These are phyloP conservation scores for Paralvinella palmiformis DNA, from an alignment of 1,140 invertebrate species.

Conservation along the genomic window DNA sequence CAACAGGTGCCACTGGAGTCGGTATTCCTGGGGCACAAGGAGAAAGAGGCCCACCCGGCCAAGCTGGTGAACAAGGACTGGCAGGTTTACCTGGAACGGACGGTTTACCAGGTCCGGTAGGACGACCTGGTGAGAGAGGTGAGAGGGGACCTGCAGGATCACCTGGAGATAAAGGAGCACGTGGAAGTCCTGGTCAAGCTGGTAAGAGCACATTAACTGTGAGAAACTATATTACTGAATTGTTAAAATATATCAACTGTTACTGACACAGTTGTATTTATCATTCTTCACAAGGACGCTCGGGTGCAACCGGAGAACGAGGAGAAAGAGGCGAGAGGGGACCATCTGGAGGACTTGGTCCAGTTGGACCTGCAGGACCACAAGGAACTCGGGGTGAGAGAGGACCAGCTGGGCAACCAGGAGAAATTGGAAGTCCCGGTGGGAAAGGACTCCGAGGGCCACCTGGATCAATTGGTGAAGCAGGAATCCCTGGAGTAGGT, in stretches of 20 bases:
- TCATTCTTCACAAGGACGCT: conserved; percentile 54
- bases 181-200: conserved; percentile 4
- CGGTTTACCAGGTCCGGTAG: background rate
- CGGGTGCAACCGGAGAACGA: conserved; percentile 54
- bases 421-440: no score
- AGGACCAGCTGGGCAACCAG: no score
- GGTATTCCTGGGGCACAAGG: conserved; percentile 15
- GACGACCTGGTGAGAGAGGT: conserved; percentile 1
- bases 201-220: background rate
- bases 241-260: no score
- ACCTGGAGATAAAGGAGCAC: conserved; percentile 21
- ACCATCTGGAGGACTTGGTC: conserved; percentile 44
- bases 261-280: no score
- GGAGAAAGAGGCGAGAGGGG: conserved; percentile 60
- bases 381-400: background rate
- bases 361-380: background rate
- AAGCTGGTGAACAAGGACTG: background rate
- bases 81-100: background rate
- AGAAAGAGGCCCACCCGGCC: conserved; percentile 13
- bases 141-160: conserved; percentile 2
- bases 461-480: background rate
- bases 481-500: background rate
- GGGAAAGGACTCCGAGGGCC: no score
- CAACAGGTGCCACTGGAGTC: conserved; percentile 15
- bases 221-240: no score